Evolutionary conservation across 1,140 invertebrate species (phyloP).

Genomic region (Drosophila melanogaster): Release_6_plus_ISO1_MT NT_033777.3:31644001-31644500

Average conservation of each 20-base stretch:
- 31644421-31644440: slow-evolving; percentile 4
- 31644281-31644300: slow-evolving; percentile 7
- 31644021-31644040: slow-evolving; percentile 26
- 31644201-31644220: slow-evolving; percentile 57
- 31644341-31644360: slow-evolving; percentile 80
- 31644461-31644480: slow-evolving; percentile 79
- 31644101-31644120: slow-evolving; percentile 82
- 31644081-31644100: slow-evolving; percentile 83
- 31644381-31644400: slow-evolving; percentile 80
- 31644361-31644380: slow-evolving; percentile 75
- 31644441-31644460: slow-evolving; percentile 21
- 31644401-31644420: slow-evolving; percentile 29
- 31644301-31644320: background rate
- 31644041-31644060: slow-evolving; percentile 56
- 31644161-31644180: slow-evolving; percentile 40
- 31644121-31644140: slow-evolving; percentile 64
- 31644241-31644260: slow-evolving; percentile 78
- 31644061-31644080: slow-evolving; percentile 74
- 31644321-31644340: slow-evolving; percentile 70
- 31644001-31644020: background rate
- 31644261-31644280: slow-evolving; percentile 56
- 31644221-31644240: slow-evolving; percentile 68
- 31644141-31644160: slow-evolving; percentile 37
- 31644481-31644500: slow-evolving; percentile 73
- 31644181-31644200: slow-evolving; percentile 29